Evolutionary conservation across 1,140 invertebrate genomes (phyloP), one percentile per base, ranked within the genome.

Genomic region (Whitmania pigra): DNA sequence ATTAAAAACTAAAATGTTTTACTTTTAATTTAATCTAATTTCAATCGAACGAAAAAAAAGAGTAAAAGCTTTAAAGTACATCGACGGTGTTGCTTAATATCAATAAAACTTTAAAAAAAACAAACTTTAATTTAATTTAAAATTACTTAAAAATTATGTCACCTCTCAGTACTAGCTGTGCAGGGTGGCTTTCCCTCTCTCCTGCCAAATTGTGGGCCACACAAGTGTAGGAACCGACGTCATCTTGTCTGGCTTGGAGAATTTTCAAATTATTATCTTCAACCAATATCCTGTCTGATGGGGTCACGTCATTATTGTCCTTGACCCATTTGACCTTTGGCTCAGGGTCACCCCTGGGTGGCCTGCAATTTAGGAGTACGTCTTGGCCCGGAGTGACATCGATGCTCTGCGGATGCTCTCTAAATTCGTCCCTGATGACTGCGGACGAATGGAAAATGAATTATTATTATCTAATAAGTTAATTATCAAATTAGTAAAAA

Each of bases 281-380:
- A n/a, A 89, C 87, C 73, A 94, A 85, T 77, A 72, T n/a, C n/a
- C 71, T 60, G 20, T 66, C 71, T 43, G 49, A 36, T 6, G 25
- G 40, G 5, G 13, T 49, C 18, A 70, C 2, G n/a, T 25, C 31
- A 7, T 53, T 53, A 67, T 63, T 13, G 74, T 31, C 60, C 49
- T 72, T 72, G 25, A 54, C 31, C 93, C 93, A 96, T 75, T 88
- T 86, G 25, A 97, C 86, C 25, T 87, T 88, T 7, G 94, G 94
- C 79, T 95, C 92, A 2, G 94, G 94, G 80, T 91, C 88, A 55
- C 94, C 94, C 82, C 88, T 88, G n/a, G 94, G 94, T 55, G 93
- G 89, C 54, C 88, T 88, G 83, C 94, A 98, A 85, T 94, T 90
- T 60, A 98, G 83, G 49, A 92, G 83, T 0, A 92, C 92, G 53